These are phyloP conservation scores for Eulemur rufifrons DNA, from an alignment of 2,113 vertebrate genomes.

Conservation along the genomic window DNA sequence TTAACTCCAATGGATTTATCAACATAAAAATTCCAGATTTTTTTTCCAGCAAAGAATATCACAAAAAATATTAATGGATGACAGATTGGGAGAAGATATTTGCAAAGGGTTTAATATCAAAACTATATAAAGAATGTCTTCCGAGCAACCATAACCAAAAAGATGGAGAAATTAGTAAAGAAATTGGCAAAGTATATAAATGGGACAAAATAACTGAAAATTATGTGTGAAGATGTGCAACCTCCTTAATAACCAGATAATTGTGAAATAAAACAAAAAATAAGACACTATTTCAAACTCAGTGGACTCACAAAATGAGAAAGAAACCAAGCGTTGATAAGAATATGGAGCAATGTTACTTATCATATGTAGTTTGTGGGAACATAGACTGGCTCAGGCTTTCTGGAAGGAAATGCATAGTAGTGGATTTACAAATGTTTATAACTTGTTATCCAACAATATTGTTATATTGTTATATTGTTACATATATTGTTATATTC, in stretches of 20 bases:
- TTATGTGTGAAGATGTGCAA: not conserved
- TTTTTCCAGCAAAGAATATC: not conserved
- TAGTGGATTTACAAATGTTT: not conserved
- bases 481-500: not conserved
- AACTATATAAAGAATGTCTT: not conserved
- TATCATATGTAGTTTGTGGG: not conserved
- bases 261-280: not conserved
- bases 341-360: not conserved
- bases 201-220: not conserved
- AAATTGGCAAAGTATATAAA: not conserved
- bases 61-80: not conserved
- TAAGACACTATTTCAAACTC: not conserved
- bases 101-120: not conserved
- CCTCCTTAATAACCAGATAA: not conserved
- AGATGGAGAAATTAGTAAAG: not conserved
- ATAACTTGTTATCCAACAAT: not conserved
- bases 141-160: not conserved
- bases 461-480: no score
- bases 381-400: fast-evolving
- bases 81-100: not conserved
- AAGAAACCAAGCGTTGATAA: not conserved
- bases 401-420: not conserved
- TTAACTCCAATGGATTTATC: not conserved
- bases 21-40: not conserved
- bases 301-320: not conserved